These are phyloP conservation scores for Globodera ellingtonae DNA, from an alignment of 1,140 invertebrate genomes.

Conservation along the genomic window DNA sequence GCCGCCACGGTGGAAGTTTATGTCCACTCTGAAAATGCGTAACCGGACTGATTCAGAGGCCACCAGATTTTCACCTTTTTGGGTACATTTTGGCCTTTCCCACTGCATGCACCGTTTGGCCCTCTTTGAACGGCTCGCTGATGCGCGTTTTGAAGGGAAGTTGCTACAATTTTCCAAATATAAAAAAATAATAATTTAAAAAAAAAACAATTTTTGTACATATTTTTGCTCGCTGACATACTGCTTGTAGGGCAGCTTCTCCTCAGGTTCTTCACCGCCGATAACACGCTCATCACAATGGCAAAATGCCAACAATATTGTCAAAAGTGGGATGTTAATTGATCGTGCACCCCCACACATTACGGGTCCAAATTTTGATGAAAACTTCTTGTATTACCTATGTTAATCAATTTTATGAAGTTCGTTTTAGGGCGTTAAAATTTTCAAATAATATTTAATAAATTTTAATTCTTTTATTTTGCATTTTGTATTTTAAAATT, in stretches of 20 bases:
- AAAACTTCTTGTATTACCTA: too few species aligned
- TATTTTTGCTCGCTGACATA: slow-evolving; percentile 62
- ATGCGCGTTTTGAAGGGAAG: slow-evolving; percentile 65
- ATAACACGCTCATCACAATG: not conserved
- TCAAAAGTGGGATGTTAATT: not conserved
- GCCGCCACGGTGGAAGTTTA: slow-evolving; percentile 64
- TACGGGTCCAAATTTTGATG: not conserved
- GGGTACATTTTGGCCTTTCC: slow-evolving; percentile 58
- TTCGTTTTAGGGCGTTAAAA: too few species aligned
- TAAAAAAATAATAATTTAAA: not conserved
- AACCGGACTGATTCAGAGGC: not conserved
- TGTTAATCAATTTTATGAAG: too few species aligned
- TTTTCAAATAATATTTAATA: too few species aligned
- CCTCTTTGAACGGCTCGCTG: slow-evolving; percentile 61
- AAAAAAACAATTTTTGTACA: slow-evolving; percentile 30
- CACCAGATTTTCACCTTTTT: slow-evolving; percentile 35
- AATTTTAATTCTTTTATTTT: too few species aligned
- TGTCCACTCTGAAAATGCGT: slow-evolving; percentile 52
- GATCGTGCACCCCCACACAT: not conserved
- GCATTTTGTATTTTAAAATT: too few species aligned
- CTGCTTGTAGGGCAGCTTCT: slow-evolving; percentile 51
- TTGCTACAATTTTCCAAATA: slow-evolving; percentile 5
- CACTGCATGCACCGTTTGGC: slow-evolving; percentile 62
- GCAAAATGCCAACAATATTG: not conserved
- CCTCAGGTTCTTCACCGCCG: slow-evolving; percentile 41